phyloP scores from a whole-genome alignment of 35 echinoderm and acorn worm species.

The Ptychodera flava region DNA sequence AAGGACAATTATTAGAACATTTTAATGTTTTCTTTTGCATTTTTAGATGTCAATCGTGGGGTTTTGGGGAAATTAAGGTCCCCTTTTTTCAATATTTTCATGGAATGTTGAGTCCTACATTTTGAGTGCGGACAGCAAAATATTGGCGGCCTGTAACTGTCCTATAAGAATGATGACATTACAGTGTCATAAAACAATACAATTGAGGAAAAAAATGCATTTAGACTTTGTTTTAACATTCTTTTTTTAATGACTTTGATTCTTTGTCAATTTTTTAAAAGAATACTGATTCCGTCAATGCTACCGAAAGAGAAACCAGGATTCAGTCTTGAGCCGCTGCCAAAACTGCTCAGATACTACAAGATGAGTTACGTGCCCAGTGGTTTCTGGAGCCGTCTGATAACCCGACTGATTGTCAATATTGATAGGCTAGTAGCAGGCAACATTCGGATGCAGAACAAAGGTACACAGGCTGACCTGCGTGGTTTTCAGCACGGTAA shows the following conservation, averaged over 20 bases:
- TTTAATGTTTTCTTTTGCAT: no score
- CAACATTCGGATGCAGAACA: neutral
- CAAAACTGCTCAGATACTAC: constrained; percentile 33
- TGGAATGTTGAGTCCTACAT: no score
- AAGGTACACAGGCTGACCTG: neutral
- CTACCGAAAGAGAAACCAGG: constrained; percentile 57
- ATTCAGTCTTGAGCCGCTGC: constrained; percentile 17
- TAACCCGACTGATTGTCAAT: constrained; percentile 51
- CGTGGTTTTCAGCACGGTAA: neutral
- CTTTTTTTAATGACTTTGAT: neutral
- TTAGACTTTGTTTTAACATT: neutral
- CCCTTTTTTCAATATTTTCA: no score
- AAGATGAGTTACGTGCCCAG: constrained; percentile 55
- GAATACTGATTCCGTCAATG: constrained; percentile 43
- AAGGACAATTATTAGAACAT: no score
- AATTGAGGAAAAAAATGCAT: no score
- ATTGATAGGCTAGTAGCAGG: constrained; percentile 33
- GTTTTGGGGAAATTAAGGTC: no score
- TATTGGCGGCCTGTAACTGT: no score
- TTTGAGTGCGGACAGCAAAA: no score
- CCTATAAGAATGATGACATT: no score
- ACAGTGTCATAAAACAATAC: no score
- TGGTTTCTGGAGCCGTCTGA: constrained; percentile 68
- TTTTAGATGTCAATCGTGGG: no score
- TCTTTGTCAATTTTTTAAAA: no score